Evolutionary conservation across 2,888 invertebrate genomes (phyloP).

Genomic region (Blastobasis adustella): DNA sequence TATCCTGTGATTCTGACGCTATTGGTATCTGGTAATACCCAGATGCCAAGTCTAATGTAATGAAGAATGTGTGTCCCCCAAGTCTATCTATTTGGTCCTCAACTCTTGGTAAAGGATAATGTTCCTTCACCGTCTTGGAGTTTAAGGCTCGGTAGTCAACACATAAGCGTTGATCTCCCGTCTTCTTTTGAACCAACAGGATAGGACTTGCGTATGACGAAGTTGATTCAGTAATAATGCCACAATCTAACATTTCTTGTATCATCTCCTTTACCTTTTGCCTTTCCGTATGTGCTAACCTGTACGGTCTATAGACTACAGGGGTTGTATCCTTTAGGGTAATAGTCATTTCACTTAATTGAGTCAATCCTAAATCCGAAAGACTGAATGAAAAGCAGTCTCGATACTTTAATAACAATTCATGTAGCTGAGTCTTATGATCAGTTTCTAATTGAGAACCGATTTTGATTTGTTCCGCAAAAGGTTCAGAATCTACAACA

Average conservation of each 20-base stretch:
- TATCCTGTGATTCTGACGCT: slow-evolving; percentile 8
- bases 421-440: slow-evolving; percentile 1
- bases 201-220: slow-evolving; percentile 24
- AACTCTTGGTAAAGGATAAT: slow-evolving; percentile 7
- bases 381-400: slow-evolving; percentile 7
- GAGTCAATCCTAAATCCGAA: slow-evolving; percentile 1
- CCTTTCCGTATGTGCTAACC: not conserved
- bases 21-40: slow-evolving; percentile 16
- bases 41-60: slow-evolving; percentile 2
- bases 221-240: slow-evolving; percentile 7
- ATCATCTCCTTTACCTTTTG: not conserved
- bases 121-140: slow-evolving; percentile 2
- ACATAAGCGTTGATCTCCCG: slow-evolving; percentile 3
- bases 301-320: slow-evolving; percentile 4
- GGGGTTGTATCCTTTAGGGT: slow-evolving; percentile 3
- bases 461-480: not conserved
- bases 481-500: not conserved
- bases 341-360: slow-evolving; percentile 1
- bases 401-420: slow-evolving; percentile 1
- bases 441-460: not conserved
- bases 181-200: slow-evolving; percentile 21
- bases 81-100: slow-evolving; percentile 5
- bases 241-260: not conserved
- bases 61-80: slow-evolving; percentile 3
- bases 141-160: slow-evolving; percentile 4